phyloP scores from a whole-genome alignment of 2,113 vertebrate species.

The Sakesphorus luctuosus region DNA sequence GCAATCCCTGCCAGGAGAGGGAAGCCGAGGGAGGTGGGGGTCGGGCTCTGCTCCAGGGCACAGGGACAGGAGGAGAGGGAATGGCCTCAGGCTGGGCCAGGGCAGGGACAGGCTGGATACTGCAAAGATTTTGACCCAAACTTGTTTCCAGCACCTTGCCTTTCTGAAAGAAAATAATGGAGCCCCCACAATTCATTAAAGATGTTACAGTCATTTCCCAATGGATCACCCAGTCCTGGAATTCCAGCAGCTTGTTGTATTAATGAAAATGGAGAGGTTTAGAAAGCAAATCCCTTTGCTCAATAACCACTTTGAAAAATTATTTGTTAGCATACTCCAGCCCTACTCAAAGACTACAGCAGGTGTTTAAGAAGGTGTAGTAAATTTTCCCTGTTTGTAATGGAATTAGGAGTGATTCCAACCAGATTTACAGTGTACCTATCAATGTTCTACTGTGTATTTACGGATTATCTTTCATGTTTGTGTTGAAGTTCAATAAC shows the following conservation, averaged over 20 bases:
- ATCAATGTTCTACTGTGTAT: background rate
- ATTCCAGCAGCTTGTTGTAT: background rate
- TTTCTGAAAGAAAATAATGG: background rate
- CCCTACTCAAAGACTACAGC: background rate
- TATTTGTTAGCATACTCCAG: background rate
- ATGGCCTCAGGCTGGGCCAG: fast-evolving
- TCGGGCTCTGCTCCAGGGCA: background rate
- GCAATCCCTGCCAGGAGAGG: background rate
- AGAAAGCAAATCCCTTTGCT: background rate
- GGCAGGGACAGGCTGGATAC: background rate
- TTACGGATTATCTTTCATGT: background rate
- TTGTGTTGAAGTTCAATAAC: background rate
- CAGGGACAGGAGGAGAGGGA: background rate
- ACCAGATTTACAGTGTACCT: background rate
- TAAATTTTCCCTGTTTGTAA: background rate
- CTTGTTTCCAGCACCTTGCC: background rate
- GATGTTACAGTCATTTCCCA: background rate
- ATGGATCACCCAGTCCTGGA: background rate
- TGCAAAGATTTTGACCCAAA: background rate
- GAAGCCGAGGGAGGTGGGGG: background rate
- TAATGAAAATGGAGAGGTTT: background rate
- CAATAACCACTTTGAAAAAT: background rate
- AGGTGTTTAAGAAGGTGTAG: background rate
- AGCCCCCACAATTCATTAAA: background rate
- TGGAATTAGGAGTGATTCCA: background rate